phyloP scores from a whole-genome alignment of 2,113 vertebrate species.

The Kobus ellipsiprymnus region DNA sequence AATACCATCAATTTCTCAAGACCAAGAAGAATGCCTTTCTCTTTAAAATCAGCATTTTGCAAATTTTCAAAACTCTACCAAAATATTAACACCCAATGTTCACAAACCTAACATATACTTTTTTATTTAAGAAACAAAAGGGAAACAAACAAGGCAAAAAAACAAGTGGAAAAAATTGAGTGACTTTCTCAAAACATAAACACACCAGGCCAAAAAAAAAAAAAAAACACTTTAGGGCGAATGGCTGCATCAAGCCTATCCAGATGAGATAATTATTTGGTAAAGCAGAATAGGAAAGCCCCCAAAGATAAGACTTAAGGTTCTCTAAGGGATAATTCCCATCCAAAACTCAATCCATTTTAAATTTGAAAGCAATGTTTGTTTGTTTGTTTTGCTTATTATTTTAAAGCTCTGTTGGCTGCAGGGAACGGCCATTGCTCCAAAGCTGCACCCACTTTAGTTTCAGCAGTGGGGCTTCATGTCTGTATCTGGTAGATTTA shows the following conservation, averaged over 20 bases:
- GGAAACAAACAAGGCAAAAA: not conserved
- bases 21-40: not conserved
- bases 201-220: not conserved
- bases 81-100: not conserved
- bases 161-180: not conserved
- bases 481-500: not conserved
- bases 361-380: not conserved
- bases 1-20: not conserved
- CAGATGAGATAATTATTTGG: not conserved
- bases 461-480: not conserved
- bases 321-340: not conserved
- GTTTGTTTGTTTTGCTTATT: not conserved
- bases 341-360: not conserved
- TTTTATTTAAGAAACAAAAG: not conserved
- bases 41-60: not conserved
- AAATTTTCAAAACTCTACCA: not conserved
- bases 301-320: not conserved
- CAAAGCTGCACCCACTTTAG: not conserved
- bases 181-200: not conserved
- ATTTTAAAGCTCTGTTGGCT: not conserved
- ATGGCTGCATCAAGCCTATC: rapidly evolving
- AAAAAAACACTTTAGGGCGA: not conserved
- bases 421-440: not conserved
- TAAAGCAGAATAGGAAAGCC: not conserved
- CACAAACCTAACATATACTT: not conserved